A percentile compares a stretch with the other conserved stretches of the same genome.
Conservation (phyloP, 2,113 vertebrate genomes). For the Zapornia atra region DNA sequence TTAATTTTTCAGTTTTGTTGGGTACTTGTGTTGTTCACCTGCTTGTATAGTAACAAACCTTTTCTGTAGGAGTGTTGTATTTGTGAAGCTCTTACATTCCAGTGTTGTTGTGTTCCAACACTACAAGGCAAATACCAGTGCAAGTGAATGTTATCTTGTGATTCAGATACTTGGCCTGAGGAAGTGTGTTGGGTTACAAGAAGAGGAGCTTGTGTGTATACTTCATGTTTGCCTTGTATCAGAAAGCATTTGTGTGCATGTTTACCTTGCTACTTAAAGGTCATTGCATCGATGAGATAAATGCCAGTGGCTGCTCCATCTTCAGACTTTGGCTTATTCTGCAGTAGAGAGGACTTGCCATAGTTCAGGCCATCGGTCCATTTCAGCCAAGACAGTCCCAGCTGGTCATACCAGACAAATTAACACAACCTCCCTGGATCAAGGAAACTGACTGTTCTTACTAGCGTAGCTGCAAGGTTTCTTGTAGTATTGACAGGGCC, state of each 20-base stretch:
- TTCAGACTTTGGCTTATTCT: neutral
- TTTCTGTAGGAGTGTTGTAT: neutral
- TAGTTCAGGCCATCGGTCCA: neutral
- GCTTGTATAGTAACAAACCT: neutral
- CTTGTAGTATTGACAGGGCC: neutral
- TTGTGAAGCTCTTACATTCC: neutral
- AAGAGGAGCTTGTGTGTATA: neutral
- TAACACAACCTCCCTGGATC: neutral
- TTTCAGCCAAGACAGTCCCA: neutral
- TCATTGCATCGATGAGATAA: neutral
- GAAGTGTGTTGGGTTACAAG: slow-evolving; percentile 8
- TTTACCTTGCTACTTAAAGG: neutral
- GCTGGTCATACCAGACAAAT: neutral
- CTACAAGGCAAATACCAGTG: neutral
- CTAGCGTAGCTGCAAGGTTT: neutral
- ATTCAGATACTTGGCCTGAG: neutral
- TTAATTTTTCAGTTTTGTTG: neutral
- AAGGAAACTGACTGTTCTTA: neutral
- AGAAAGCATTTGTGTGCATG: neutral
- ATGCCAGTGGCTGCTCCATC: neutral
- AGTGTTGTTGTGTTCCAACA: neutral
- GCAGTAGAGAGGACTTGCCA: neutral
- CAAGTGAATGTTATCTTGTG: neutral
- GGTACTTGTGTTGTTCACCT: neutral
- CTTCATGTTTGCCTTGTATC: neutral